Percentiles rank a stretch among this genome's conserved stretches.
Conservation (phyloP, 2,113 vertebrate genomes). For the Pipra filicauda region DNA sequence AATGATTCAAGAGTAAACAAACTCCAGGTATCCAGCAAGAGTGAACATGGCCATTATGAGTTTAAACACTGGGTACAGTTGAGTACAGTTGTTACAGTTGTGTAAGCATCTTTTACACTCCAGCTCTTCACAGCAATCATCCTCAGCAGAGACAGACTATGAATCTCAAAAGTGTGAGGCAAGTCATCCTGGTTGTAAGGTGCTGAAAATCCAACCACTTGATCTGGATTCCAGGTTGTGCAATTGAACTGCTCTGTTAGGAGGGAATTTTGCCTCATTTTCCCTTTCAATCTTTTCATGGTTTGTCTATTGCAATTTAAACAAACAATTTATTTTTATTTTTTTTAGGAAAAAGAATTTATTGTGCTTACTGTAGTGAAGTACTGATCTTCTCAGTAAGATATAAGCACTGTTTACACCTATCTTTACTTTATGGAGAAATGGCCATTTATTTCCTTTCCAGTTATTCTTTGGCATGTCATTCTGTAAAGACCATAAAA, state of each 20-base stretch:
- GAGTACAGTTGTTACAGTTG: not conserved
- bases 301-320: not conserved
- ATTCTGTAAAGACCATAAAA: not conserved
- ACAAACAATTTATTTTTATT: not conserved
- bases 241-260: not conserved
- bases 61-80: not conserved
- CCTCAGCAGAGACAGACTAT: not conserved
- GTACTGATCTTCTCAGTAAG: not conserved
- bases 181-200: not conserved
- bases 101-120: not conserved
- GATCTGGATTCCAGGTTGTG: not conserved
- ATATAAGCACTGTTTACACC: not conserved
- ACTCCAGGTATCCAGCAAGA: not conserved
- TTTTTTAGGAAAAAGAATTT: not conserved
- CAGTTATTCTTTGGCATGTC: not conserved
- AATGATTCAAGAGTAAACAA: not conserved
- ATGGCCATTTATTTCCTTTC: not conserved
- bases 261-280: not conserved
- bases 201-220: not conserved
- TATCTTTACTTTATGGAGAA: not conserved
- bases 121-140: not conserved
- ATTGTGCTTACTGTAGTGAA: not conserved
- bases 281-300: not conserved
- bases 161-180: not conserved
- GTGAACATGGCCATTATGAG: not conserved